Evolutionary conservation across 1,140 invertebrate species (phyloP).

Genomic region (Formica exsecta): DNA sequence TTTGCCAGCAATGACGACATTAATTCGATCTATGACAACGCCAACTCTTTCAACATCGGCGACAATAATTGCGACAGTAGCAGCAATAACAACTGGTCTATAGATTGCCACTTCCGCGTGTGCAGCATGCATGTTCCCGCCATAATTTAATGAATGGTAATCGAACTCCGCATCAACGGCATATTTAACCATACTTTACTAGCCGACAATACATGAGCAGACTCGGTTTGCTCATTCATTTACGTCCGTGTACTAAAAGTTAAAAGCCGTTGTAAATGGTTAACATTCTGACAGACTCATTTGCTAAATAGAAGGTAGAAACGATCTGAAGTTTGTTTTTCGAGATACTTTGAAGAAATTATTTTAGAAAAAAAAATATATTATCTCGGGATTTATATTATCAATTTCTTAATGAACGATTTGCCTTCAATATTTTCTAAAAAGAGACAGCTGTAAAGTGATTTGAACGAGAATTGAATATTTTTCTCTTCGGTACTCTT

Average conservation of each 20-base stretch:
- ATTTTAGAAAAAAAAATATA: background rate
- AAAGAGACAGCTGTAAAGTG: background rate
- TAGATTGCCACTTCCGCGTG: slow-evolving; percentile 10
- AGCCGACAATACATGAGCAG: slow-evolving; percentile 46
- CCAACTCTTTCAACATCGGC: slow-evolving; percentile 32
- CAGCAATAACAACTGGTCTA: slow-evolving; percentile 1
- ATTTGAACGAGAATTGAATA: background rate
- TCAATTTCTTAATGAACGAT: background rate
- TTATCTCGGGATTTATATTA: background rate
- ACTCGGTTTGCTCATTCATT: slow-evolving; percentile 46
- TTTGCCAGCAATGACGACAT: background rate
- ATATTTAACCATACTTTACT: slow-evolving; percentile 73
- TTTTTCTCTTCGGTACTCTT: too few relatives aligned
- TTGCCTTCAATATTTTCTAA: too few relatives aligned
- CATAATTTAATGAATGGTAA: slow-evolving; percentile 73
- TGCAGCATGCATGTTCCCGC: slow-evolving; percentile 30
- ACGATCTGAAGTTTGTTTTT: background rate
- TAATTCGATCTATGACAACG: slow-evolving; percentile 41
- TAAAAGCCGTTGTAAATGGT: slow-evolving; percentile 15
- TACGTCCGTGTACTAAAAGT: slow-evolving; percentile 33
- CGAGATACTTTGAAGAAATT: background rate
- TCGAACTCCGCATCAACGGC: slow-evolving; percentile 62
- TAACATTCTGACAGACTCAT: background rate
- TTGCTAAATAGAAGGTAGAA: slow-evolving; percentile 4
- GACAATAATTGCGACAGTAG: slow-evolving; percentile 20